Evolutionary conservation across 2,888 invertebrate genomes (phyloP), one percentile per base, ranked within the genome.

Genomic region (Synergus japonicus): DNA sequence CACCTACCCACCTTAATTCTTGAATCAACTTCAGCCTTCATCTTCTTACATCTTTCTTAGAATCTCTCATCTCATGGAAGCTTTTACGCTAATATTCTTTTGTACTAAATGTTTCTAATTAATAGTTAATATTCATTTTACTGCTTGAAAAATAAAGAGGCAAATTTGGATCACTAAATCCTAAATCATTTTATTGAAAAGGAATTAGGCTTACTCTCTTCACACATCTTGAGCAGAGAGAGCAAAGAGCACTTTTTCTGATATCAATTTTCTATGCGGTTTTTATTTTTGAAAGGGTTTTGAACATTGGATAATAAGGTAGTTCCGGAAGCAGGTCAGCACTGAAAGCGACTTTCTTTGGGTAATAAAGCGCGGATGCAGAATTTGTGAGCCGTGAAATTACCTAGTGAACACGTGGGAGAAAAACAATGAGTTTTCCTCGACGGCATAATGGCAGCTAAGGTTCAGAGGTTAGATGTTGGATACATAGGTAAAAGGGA

Each of bases 301-400:
- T 64, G 54, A 67, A 81, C 77, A 58, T 78, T 79, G 63, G 77
- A 73, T 81, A 82, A 81, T 83, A 84, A 85, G 82, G 85, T 84
- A 83, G 83, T 85, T 81, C 64, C 58, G 46, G 82, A 82, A 85
- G 79, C 83, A 79, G 85, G 83, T 82, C 81, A 83, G 79, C 67
- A 82, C 65, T 76, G 65, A 79, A 76, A 64, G 83, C 78, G 84
- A 86, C 83, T 85, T 85, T 83, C 79, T 80, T 84, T 79, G 83
- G 83, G 83, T 83, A 84, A 86, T 85, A 85, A 85, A 85, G 84
- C 83, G 79, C 81, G 80, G 79, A 76, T 76, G 77, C 81, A 73
- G 81, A 79, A 81, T 86, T 84, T 85, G 83, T 82, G 84, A 86
- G 82, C 83, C 85, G 83, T 85, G 85, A 85, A 86, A 86, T 85